Base-by-base conservation (phyloP, 37 sponge, comb jelly and placozoan genomes). In the Petrosia ficiformis region DNA sequence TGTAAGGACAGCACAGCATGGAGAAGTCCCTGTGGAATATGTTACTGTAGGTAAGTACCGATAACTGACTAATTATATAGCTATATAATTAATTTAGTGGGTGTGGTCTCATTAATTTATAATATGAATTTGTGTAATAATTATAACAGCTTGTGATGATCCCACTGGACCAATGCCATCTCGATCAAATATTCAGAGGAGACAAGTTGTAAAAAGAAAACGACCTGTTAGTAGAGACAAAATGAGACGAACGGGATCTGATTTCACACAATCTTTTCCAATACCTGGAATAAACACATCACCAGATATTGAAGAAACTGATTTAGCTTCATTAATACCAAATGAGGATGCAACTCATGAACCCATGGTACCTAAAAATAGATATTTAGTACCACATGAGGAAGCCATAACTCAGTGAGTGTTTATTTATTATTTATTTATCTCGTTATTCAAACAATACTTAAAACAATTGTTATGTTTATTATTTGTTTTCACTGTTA, bases 1-100 rank as follows among this genome's bases (percentile, higher is more conserved):
- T 68, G 4, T 34, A 33, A 38, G 68, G 25, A 82, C 80, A 1
- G 75, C 44, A 0, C 28, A 68, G 2, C 4, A 34, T 25, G 82
- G 83, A 44, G 65, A 43, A 28, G 76, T 76, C 16, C 83, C 91
- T 39, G 48, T 61, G 11, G 80, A 82, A 6, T 44, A 44, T 39
- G 34, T 90, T 25, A 75, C 72, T 39, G 54, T 81, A 39, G 71
- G 82, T 87, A 44, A 81, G 82, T 59, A 48, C 54, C 54, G 16
- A 16, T 48, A 10, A 48, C 16, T 10, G 54, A 48, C 10, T 48
- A 16, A 48, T 48, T 19, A 19, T 48, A 16, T 48, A 48, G 10
- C 14, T 48, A 48, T 16, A 48, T 48, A 16, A 19, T 10, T 16
- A 10, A 48, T 10, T 19, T 10, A 48, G 16, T 48, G 54, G 14